A percentile compares a stretch with the other conserved stretches of the same genome.
These are phyloP conservation scores for Scaptomyza reducta DNA, from an alignment of 2,888 invertebrate genomes.

Conservation along the genomic window DNA sequence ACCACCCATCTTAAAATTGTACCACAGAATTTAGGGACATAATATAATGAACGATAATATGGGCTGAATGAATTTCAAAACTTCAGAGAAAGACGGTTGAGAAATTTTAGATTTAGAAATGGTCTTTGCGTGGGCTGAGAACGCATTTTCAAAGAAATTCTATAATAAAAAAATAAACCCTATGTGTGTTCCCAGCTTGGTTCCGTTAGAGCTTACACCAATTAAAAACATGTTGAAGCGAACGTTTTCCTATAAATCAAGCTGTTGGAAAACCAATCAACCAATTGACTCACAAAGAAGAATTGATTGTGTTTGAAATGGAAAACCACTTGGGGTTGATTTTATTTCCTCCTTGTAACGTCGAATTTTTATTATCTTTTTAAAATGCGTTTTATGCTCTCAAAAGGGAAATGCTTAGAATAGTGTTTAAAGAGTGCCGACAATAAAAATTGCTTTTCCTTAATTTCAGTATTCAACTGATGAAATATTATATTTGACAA, in stretches of 20 bases:
- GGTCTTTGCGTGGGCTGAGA: slow-evolving; percentile 40
- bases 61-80: slow-evolving; percentile 33
- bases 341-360: not conserved
- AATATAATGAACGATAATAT: slow-evolving; percentile 71
- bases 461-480: not conserved
- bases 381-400: not conserved
- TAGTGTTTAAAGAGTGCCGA: not conserved
- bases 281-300: slow-evolving; percentile 3
- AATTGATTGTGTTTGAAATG: slow-evolving; percentile 3
- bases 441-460: not conserved
- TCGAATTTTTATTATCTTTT: not conserved
- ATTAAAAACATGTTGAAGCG: slow-evolving; percentile 1
- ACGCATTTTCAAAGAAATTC: slow-evolving; percentile 24
- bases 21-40: slow-evolving; percentile 39
- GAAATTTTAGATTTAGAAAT: slow-evolving; percentile 21
- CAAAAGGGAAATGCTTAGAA: not conserved
- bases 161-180: not conserved
- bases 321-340: slow-evolving; percentile 8
- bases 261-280: not conserved
- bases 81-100: slow-evolving; percentile 27
- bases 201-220: not conserved
- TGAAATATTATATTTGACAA: slow-evolving; percentile 11
- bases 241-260: slow-evolving; percentile 3
- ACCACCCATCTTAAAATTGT: slow-evolving; percentile 57
- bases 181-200: not conserved